Evolutionary conservation across 2,888 invertebrate species (phyloP).

Genomic region (Prostheceraeus crozeri): DNA sequence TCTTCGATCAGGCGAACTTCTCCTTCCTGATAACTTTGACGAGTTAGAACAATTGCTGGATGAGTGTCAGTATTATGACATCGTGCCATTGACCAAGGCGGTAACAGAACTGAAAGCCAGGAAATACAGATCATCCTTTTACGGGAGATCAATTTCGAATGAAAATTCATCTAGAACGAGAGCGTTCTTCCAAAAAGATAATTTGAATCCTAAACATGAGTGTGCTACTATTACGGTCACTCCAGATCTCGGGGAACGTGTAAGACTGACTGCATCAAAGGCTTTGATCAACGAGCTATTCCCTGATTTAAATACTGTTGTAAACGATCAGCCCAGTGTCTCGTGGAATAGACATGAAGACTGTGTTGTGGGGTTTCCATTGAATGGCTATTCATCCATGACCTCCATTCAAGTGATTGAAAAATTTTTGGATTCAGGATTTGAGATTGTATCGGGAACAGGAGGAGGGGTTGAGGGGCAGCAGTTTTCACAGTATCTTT

Average conservation of each 20-base stretch:
- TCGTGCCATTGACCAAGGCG: conserved; percentile 60
- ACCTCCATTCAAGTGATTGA: conserved; percentile 81
- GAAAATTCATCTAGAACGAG: too few relatives aligned
- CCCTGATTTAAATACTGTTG: conserved; percentile 64
- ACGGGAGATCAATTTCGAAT: too few relatives aligned
- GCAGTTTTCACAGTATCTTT: conserved; percentile 79
- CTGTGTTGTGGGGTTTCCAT: conserved; percentile 73
- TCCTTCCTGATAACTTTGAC: conserved; percentile 77
- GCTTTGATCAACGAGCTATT: conserved; percentile 63
- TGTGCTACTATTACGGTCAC: conserved; percentile 73
- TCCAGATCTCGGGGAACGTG: conserved; percentile 71
- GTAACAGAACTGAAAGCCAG: conserved; percentile 25
- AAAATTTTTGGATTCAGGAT: conserved; percentile 70
- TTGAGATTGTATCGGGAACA: conserved; percentile 71
- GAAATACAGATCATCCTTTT: background rate
- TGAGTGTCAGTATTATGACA: conserved; percentile 82
- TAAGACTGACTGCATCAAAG: conserved; percentile 73
- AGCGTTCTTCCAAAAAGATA: too few relatives aligned
- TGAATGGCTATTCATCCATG: conserved; percentile 79
- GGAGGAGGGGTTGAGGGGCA: conserved; percentile 80
- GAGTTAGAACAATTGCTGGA: conserved; percentile 77
- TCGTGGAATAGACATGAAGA: conserved; percentile 75
- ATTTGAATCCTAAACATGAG: conserved; percentile 64
- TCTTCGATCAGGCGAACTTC: conserved; percentile 77
- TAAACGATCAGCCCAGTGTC: conserved; percentile 68